Evolutionary conservation across 53 echinoderm and acorn worm genomes (phyloP).

Genomic region (Arbacia lixula): DNA sequence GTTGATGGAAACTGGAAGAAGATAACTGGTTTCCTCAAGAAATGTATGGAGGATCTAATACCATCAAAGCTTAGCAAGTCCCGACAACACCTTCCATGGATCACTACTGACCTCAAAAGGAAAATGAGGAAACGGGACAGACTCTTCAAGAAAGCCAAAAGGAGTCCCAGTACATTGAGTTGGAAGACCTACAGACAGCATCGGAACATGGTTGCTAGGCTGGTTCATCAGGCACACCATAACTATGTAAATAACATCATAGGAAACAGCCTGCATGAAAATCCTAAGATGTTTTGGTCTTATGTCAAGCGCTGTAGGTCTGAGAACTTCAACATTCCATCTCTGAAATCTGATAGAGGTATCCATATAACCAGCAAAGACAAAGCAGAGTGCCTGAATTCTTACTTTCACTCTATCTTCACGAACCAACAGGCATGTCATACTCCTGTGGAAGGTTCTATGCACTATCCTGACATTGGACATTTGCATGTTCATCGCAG

Average conservation of each 20-base stretch:
- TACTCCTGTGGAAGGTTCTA: neutral
- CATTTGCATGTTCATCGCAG: neutral
- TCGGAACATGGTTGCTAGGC: slow-evolving; percentile 4
- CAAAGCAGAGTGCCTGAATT: slow-evolving; percentile 22
- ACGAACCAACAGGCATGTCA: neutral
- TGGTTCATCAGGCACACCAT: slow-evolving; percentile 7
- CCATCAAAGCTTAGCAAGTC: slow-evolving; percentile 13
- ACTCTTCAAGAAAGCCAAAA: slow-evolving; percentile 24
- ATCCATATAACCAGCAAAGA: slow-evolving; percentile 4
- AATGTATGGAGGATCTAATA: slow-evolving; percentile 17
- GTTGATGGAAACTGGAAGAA: slow-evolving; percentile 45
- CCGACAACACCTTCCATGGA: slow-evolving; percentile 31
- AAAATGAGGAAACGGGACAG: slow-evolving; percentile 44
- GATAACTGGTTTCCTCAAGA: slow-evolving; percentile 1
- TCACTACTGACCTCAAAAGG: slow-evolving; percentile 22
- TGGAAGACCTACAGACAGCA: slow-evolving; percentile 13
- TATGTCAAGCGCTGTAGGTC: slow-evolving; percentile 6
- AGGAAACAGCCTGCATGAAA: slow-evolving; percentile 10
- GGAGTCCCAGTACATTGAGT: neutral
- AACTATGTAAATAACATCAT: slow-evolving; percentile 28
- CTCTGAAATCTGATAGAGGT: neutral
- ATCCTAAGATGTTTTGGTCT: slow-evolving; percentile 31
- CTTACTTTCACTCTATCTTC: slow-evolving; percentile 21
- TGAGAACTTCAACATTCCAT: slow-evolving; percentile 23
- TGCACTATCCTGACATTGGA: neutral